Evolutionary conservation across 2,797 vertebrate genomes (phyloP).

Genomic region (Onychomys arenicola): DNA sequence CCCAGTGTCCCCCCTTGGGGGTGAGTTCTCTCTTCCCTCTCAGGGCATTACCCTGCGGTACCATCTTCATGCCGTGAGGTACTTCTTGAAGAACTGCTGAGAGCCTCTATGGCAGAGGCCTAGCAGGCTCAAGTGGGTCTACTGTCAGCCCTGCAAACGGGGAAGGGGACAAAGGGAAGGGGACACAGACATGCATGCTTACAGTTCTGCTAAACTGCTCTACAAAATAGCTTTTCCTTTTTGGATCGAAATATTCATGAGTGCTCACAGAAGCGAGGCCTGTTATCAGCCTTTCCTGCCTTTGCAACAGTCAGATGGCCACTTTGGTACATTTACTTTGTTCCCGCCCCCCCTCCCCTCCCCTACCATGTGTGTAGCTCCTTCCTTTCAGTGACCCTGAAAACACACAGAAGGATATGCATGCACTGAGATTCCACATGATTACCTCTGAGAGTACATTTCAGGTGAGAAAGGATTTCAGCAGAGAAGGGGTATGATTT

Average conservation of each 20-base stretch:
- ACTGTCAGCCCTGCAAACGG: too few relatives aligned
- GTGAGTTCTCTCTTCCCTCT: not conserved
- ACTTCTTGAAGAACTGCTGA: constrained; percentile 8
- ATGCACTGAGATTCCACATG: not conserved
- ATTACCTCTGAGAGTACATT: not conserved
- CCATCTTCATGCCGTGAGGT: not conserved
- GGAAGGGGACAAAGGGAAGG: not conserved
- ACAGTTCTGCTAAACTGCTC: not conserved
- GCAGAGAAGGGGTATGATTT: not conserved
- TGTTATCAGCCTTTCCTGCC: not conserved
- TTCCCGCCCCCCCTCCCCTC: not conserved
- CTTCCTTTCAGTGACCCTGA: constrained; percentile 22
- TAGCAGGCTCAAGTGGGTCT: not conserved
- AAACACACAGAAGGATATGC: not conserved
- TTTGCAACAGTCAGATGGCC: not conserved
- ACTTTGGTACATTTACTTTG: not conserved
- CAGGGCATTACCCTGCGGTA: not conserved
- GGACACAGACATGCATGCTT: not conserved
- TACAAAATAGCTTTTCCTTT: not conserved
- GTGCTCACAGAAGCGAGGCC: not conserved
- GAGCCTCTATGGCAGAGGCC: too few relatives aligned
- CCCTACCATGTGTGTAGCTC: not conserved
- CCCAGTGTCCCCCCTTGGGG: not conserved
- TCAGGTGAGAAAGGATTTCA: not conserved
- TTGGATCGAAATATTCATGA: not conserved